Conservation (phyloP, 1,140 invertebrate species). For the Meloidogyne floridensis region DNA sequence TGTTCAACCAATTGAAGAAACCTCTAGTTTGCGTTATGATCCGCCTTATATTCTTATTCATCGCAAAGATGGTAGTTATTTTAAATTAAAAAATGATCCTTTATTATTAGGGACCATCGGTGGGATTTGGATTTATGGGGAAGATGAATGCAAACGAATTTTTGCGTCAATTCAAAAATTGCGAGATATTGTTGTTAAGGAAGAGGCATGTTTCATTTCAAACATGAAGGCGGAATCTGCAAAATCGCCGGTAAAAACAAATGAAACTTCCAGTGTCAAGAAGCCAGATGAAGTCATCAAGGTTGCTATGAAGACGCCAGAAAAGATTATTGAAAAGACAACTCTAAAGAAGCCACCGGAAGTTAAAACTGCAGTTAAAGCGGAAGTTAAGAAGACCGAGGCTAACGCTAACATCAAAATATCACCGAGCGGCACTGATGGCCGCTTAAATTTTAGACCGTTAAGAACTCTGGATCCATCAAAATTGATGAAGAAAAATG, state of each 20-base stretch:
- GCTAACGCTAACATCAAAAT: too few species aligned
- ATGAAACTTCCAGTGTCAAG: background rate
- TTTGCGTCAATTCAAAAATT: background rate
- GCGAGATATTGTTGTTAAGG: background rate
- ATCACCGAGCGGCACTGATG: background rate
- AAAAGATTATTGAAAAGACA: background rate
- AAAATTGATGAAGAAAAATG: background rate
- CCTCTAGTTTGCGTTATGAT: constrained; percentile 39
- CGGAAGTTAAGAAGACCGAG: background rate
- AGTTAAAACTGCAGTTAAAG: background rate
- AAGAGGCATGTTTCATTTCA: background rate
- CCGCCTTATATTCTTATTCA: constrained; percentile 52
- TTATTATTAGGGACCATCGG: constrained; percentile 33
- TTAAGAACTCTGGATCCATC: background rate
- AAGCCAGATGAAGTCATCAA: background rate
- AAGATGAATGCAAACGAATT: constrained; percentile 44
- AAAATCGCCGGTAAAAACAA: background rate
- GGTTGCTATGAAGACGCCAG: background rate
- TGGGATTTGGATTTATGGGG: constrained; percentile 35
- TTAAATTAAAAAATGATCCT: constrained; percentile 6
- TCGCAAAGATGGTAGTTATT: constrained; percentile 37
- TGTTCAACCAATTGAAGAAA: constrained; percentile 44
- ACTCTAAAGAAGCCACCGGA: background rate
- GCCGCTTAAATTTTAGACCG: background rate
- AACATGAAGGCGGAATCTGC: background rate